Percentiles rank a stretch among this genome's conserved stretches.
Evolutionary conservation across 2,113 vertebrate species (phyloP).

Genomic region (Gorilla gorilla): DNA sequence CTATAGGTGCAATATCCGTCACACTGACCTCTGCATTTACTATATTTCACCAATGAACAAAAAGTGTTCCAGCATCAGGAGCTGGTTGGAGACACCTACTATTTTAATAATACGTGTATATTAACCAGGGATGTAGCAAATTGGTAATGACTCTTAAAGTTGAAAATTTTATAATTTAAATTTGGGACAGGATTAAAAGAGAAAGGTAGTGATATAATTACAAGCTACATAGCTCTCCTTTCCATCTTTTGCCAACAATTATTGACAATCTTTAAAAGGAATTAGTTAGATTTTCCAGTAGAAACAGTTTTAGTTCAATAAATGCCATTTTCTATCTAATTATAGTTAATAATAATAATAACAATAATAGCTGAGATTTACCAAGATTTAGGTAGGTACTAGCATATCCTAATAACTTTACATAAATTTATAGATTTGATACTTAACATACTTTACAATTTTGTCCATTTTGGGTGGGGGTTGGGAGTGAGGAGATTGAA

Average conservation of each 20-base stretch:
- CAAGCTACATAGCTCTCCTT: not conserved
- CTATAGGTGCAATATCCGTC: not conserved
- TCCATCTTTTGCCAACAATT: not conserved
- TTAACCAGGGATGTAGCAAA: not conserved
- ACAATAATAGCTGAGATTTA: not conserved
- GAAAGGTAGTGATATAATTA: not conserved
- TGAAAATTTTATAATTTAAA: not conserved
- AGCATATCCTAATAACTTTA: not conserved
- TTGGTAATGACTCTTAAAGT: not conserved
- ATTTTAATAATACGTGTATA: not conserved
- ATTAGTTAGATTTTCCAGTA: not conserved
- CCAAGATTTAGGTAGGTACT: not conserved
- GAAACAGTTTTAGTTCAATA: not conserved
- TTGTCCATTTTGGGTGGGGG: not conserved
- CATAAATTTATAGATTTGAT: not conserved
- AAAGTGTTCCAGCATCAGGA: not conserved
- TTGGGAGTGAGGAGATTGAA: not conserved
- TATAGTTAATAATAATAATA: constrained; percentile 8
- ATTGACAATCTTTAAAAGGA: not conserved
- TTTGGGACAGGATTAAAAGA: not conserved
- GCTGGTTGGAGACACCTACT: not conserved
- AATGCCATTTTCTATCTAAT: not conserved
- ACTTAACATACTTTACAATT: not conserved
- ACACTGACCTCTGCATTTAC: not conserved
- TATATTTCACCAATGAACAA: not conserved